Percentiles rank a stretch among this genome's conserved stretches.
phyloP scores from a whole-genome alignment of 2,888 invertebrate genomes.

The Zelleria hepariella region DNA sequence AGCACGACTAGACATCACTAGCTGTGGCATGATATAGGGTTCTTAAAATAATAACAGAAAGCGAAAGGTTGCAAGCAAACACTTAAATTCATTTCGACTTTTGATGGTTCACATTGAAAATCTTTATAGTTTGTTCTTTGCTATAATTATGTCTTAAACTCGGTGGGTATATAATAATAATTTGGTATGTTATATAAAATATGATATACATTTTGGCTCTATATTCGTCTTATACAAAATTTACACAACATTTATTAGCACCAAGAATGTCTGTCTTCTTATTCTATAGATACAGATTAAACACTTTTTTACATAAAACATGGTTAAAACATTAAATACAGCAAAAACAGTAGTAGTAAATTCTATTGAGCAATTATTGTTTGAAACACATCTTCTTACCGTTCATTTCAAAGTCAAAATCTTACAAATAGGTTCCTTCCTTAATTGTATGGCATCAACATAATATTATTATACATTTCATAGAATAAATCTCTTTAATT shows the following conservation, averaged over 20 bases:
- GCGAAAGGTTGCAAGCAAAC: not conserved
- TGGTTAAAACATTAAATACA: not conserved
- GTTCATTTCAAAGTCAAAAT: not conserved
- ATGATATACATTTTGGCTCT: slow-evolving; percentile 20
- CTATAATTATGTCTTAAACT: not conserved
- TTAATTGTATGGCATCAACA: too few species aligned
- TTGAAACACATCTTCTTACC: not conserved
- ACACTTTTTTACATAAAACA: not conserved
- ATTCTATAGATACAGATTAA: not conserved
- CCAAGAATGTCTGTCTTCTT: not conserved
- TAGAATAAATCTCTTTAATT: too few species aligned
- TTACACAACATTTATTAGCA: slow-evolving; percentile 18
- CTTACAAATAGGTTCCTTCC: not conserved
- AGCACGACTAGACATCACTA: slow-evolving; percentile 26
- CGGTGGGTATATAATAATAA: not conserved
- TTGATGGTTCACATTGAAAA: too few species aligned
- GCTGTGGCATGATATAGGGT: slow-evolving; percentile 10
- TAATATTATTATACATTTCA: too few species aligned
- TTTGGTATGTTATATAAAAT: not conserved
- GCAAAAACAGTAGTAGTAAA: not conserved
- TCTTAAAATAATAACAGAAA: not conserved
- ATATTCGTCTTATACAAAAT: slow-evolving; percentile 10
- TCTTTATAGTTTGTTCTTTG: too few species aligned
- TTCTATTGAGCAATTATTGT: not conserved
- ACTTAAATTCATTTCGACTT: too few species aligned